Evolutionary conservation across 2,113 vertebrate species (phyloP).

Genomic region (Dromiciops gliroides): DNA sequence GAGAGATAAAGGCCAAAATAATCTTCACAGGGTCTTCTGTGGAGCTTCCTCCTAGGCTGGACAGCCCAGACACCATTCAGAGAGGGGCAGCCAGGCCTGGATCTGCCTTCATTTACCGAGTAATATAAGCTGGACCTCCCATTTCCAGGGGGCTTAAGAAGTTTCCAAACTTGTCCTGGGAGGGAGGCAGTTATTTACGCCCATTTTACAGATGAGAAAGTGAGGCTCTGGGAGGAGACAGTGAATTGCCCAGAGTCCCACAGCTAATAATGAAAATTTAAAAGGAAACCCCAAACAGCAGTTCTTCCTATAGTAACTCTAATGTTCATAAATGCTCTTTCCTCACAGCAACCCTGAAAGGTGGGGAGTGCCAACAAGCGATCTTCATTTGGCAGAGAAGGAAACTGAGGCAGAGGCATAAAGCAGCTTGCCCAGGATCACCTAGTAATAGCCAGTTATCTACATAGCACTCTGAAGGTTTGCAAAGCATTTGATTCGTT

Average conservation of each 20-base stretch:
- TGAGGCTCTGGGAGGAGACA: neutral
- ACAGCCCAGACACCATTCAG: neutral
- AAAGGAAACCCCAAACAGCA: neutral
- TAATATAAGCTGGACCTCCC: too few species aligned
- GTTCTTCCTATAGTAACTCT: neutral
- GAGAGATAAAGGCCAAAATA: neutral
- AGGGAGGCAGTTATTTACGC: neutral
- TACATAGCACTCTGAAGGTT: too few species aligned
- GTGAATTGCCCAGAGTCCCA: neutral
- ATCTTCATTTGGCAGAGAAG: neutral
- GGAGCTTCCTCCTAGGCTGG: neutral
- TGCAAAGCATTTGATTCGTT: neutral
- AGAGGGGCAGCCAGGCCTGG: too few species aligned
- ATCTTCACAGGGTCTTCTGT: neutral
- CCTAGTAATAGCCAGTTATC: neutral
- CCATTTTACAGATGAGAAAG: neutral
- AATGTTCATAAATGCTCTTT: neutral
- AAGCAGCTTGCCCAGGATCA: neutral
- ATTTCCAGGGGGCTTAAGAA: neutral
- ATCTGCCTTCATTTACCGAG: neutral
- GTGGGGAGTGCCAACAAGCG: neutral
- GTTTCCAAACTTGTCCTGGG: neutral
- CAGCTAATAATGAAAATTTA: neutral
- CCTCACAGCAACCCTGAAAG: neutral
- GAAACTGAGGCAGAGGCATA: too few species aligned